Percentiles rank a stretch among this genome's conserved stretches.
These are phyloP conservation scores for Mirza zaza DNA, from an alignment of 2,113 vertebrate species.

Conservation along the genomic window DNA sequence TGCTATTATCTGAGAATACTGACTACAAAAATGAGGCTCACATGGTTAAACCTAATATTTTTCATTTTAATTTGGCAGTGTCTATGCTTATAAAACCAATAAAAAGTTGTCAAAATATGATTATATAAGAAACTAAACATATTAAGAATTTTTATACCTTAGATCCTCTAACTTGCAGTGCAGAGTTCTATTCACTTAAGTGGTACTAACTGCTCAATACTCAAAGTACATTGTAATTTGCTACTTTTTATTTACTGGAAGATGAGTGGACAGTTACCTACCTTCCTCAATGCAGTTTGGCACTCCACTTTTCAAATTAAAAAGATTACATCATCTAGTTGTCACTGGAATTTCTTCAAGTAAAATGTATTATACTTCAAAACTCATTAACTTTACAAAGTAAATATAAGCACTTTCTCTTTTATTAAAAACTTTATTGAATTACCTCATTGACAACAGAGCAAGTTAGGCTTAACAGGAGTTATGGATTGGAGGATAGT, in stretches of 20 bases:
- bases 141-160: not conserved
- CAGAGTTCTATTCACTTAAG: conserved; percentile 16
- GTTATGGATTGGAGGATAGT: not conserved
- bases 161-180: not conserved
- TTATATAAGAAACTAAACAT: not conserved
- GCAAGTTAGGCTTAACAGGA: not conserved
- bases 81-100: conserved; percentile 13
- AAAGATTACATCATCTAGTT: not conserved
- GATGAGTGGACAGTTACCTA: not conserved
- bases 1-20: conserved; percentile 16
- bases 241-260: not conserved
- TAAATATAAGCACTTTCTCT: conserved; percentile 67
- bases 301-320: conserved; percentile 37
- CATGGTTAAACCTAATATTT: not conserved
- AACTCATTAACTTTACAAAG: conserved; percentile 64
- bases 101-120: conserved; percentile 32
- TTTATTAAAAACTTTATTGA: conserved; percentile 56
- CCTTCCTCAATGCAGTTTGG: not conserved
- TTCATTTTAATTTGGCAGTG: conserved; percentile 8
- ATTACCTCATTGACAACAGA: not conserved
- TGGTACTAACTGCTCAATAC: not conserved
- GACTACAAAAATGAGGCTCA: not conserved
- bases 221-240: conserved; percentile 20
- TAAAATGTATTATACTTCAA: conserved; percentile 19
- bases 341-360: conserved; percentile 57